Evolutionary conservation across 2,888 invertebrate species (phyloP), one percentile per base, ranked within the genome.

Genomic region (Galerucella pusilla): DNA sequence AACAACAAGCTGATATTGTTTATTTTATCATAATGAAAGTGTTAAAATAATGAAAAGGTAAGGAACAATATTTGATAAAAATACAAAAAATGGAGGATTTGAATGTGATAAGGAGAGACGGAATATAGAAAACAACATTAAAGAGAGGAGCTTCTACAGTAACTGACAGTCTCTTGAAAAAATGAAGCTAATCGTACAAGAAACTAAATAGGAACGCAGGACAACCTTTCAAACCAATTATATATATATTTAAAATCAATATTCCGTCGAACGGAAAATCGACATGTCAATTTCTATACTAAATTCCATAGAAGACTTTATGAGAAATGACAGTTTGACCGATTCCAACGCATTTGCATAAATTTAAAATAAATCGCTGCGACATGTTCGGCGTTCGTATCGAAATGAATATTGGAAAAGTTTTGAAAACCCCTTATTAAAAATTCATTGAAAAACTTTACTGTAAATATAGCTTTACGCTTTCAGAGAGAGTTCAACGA

Each of bases 331-430:
- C 71, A 71, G 65, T 64, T 71, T 65, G 71, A 71, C 71, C 65
- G 65, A 71, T 71, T 71, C 28, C 11, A 54, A n/a, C 65, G 65
- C 52, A 65, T 20, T 65, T 59, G 71, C 65, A 71, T 71, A 65
- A 54, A 71, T 71, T 57, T 71, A 71, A 57, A 64, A 71, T 71
- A 71, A 71, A 71, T 71, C 71, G 54, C 63, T 11, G 14, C 61
- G 66, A 35, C 68, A 60, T 46, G 25, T 57, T 49, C 60, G 6
- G 20, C 7, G 25, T 28, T 25, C 28, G 65, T 57, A 73, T 70
- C 69, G 75, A 73, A 70, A 73, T 75, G 75, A 75, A 77, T 78
- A 78, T 78, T 77, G 78, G 75, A 77, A 78, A 78, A 78, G 73
- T 78, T 78, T 71, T 35, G 28, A 60, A 60, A 67, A 64, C 69